These are phyloP conservation scores for Caenorhabditis sp. DNA, from an alignment of 2,888 invertebrate species.

Conservation along the genomic window DNA sequence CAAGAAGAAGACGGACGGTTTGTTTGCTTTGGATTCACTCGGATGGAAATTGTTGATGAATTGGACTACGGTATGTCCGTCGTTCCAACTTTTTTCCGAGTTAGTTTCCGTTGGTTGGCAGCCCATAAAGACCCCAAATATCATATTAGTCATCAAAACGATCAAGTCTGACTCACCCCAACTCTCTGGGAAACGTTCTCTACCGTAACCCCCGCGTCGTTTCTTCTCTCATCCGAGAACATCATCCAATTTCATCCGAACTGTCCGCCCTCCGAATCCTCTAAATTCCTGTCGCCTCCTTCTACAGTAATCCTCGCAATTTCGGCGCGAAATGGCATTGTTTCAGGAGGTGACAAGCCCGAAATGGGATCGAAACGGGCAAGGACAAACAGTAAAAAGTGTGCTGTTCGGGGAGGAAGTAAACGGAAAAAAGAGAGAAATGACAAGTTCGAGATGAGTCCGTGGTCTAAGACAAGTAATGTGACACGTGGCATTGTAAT, in stretches of 20 bases:
- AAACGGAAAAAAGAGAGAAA: constrained; percentile 1
- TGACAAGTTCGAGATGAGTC: constrained; percentile 34
- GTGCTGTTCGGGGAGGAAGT: not conserved
- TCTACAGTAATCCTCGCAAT: constrained; percentile 35
- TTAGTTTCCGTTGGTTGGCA: too few relatives aligned
- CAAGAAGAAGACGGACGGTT: too few relatives aligned
- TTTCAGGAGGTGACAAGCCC: constrained; percentile 53
- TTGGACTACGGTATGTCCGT: too few relatives aligned
- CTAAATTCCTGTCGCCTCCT: not conserved
- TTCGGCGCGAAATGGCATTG: constrained; percentile 48
- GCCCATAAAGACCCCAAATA: too few relatives aligned
- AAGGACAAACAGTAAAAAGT: constrained; percentile 31
- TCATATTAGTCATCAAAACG: too few relatives aligned
- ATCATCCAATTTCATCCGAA: not conserved
- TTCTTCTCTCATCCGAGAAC: too few relatives aligned
- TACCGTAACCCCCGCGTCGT: not conserved
- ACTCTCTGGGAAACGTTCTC: too few relatives aligned
- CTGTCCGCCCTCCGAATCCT: not conserved
- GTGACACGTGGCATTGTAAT: not conserved
- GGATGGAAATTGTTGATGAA: too few relatives aligned
- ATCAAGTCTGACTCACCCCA: too few relatives aligned
- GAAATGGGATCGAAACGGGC: constrained; percentile 27
- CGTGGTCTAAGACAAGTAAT: not conserved
- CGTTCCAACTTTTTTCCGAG: too few relatives aligned
- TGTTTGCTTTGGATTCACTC: constrained; percentile 22